Evolutionary conservation across 2,888 invertebrate species (phyloP).

Genomic region (Asteroscopus sphinx): DNA sequence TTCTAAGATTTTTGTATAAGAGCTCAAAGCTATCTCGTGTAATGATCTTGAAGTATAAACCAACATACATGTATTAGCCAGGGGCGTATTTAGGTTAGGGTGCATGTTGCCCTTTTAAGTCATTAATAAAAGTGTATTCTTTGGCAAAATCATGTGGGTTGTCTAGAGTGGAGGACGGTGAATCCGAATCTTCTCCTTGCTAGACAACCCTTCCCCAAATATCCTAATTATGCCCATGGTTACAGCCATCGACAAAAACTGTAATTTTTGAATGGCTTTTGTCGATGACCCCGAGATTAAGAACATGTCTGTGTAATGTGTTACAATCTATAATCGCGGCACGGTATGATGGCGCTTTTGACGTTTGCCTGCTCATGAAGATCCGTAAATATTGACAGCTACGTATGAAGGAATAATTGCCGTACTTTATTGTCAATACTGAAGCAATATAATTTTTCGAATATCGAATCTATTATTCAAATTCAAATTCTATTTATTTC

Average conservation of each 20-base stretch:
- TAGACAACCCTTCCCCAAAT: slow-evolving; percentile 27
- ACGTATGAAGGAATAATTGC: too few relatives aligned
- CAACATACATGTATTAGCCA: slow-evolving; percentile 23
- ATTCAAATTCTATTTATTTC: too few relatives aligned
- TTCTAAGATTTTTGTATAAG: slow-evolving; percentile 25
- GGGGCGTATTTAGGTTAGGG: slow-evolving; percentile 8
- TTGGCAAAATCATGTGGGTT: slow-evolving; percentile 28
- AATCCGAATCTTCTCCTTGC: slow-evolving; percentile 39
- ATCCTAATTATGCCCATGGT: slow-evolving; percentile 8
- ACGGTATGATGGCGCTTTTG: too few relatives aligned
- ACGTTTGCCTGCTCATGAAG: too few relatives aligned
- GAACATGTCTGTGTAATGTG: slow-evolving; percentile 40
- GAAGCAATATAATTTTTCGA: too few relatives aligned
- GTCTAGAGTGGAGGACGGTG: slow-evolving; percentile 34
- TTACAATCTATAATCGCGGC: slow-evolving; percentile 10
- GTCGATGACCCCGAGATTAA: too few relatives aligned
- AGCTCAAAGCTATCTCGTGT: slow-evolving; percentile 26
- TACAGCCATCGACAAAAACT: slow-evolving; percentile 43
- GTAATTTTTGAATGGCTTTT: too few relatives aligned
- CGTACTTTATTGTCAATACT: too few relatives aligned
- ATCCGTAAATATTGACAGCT: too few relatives aligned
- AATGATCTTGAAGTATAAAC: slow-evolving; percentile 23
- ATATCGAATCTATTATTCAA: too few relatives aligned
- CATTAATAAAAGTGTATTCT: slow-evolving; percentile 19
- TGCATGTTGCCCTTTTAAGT: not conserved